These are phyloP conservation scores for Poecilia latipinna DNA, from an alignment of 2,113 vertebrate species.

Conservation along the genomic window DNA sequence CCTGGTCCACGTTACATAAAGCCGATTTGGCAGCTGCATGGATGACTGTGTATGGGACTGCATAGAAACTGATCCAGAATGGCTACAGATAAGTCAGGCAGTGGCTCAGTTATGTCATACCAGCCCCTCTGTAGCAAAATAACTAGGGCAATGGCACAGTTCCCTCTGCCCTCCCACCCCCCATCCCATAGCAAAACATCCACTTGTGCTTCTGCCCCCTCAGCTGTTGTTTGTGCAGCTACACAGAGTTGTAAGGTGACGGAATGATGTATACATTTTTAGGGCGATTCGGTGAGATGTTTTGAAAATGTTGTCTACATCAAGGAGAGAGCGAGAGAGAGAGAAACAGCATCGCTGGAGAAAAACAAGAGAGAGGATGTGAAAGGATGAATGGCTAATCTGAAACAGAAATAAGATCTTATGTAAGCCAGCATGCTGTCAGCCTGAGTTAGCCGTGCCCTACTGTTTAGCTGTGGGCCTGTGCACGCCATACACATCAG, in stretches of 20 bases:
- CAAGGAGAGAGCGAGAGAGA: conserved; percentile 24
- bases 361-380: conserved; percentile 26
- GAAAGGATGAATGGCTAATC: conserved; percentile 71
- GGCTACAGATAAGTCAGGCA: conserved; percentile 56
- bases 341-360: conserved; percentile 22
- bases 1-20: conserved; percentile 62
- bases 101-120: conserved; percentile 73
- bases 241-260: conserved; percentile 25
- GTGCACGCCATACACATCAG: conserved; percentile 29
- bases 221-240: conserved; percentile 32
- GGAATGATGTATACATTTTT: background rate
- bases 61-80: conserved; percentile 57
- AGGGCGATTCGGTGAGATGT: conserved; percentile 39
- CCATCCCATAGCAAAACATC: conserved; percentile 18
- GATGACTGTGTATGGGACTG: conserved; percentile 47
- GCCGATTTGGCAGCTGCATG: conserved; percentile 49
- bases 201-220: conserved; percentile 15
- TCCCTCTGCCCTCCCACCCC: conserved; percentile 17
- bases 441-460: conserved; percentile 57
- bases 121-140: conserved; percentile 61
- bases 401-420: conserved; percentile 78
- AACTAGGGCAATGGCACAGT: conserved; percentile 76
- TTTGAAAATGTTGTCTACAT: conserved; percentile 32
- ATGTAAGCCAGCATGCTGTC: conserved; percentile 72
- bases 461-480: conserved; percentile 48